A percentile compares a stretch with the other conserved stretches of the same genome.
Conservation (phyloP, 1,140 invertebrate species). For the Listronotus oregonensis region DNA sequence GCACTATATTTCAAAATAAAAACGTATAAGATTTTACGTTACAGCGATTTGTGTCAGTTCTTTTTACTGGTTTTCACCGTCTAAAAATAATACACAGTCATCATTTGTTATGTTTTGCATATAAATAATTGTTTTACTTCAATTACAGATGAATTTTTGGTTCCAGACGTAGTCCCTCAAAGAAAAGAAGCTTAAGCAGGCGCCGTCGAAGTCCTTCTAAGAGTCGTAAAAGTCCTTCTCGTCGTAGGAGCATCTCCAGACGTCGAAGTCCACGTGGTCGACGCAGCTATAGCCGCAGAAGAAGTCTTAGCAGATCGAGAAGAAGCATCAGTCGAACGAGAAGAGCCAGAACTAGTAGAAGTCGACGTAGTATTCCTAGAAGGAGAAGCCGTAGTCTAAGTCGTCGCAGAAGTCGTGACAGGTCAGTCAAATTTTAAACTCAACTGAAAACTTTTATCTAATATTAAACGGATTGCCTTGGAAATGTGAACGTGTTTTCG, state of each 20-base stretch:
- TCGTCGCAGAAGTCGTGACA: slow-evolving; percentile 57
- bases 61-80: no score
- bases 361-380: slow-evolving; percentile 34
- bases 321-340: slow-evolving; percentile 34
- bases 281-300: slow-evolving; percentile 42
- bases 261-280: slow-evolving; percentile 47
- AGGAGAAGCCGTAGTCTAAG: slow-evolving; percentile 42
- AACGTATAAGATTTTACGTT: no score
- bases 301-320: slow-evolving; percentile 42
- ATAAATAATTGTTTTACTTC: slow-evolving; percentile 36
- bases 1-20: no score
- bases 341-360: slow-evolving; percentile 34
- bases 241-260: slow-evolving; percentile 43
- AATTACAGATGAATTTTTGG: slow-evolving; percentile 46
- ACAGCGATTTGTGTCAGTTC: no score
- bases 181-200: slow-evolving; percentile 39
- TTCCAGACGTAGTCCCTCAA: slow-evolving; percentile 45
- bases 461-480: no score
- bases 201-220: slow-evolving; percentile 47
- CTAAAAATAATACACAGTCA: no score
- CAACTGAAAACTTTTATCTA: background rate
- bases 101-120: no score
- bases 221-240: slow-evolving; percentile 36
- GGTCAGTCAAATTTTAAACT: slow-evolving; percentile 34
- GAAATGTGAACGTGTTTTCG: no score